Evolutionary conservation across 1,140 invertebrate genomes (phyloP).

Genomic region (Chrysoperla carnea): DNA sequence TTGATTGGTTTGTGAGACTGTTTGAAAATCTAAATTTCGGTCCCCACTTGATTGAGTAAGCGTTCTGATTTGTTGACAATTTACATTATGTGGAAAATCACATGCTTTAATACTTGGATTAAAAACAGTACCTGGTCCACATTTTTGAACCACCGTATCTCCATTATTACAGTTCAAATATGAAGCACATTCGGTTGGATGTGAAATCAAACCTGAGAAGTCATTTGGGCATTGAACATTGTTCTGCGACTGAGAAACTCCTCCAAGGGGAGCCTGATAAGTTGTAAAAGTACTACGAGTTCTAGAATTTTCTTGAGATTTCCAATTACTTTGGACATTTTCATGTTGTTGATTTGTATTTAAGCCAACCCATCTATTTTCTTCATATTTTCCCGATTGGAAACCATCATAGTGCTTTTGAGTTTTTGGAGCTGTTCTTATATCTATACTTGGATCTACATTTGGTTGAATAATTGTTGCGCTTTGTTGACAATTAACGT

Average conservation of each 20-base stretch:
- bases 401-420: no score
- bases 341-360: neutral
- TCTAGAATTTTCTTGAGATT: neutral
- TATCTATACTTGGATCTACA: no score
- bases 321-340: neutral
- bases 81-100: conserved; percentile 21
- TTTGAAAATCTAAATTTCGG: neutral
- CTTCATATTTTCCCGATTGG: conserved; percentile 6
- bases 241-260: no score
- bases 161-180: conserved; percentile 28
- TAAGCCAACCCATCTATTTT: conserved; percentile 6
- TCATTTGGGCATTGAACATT: conserved; percentile 2
- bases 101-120: conserved; percentile 20
- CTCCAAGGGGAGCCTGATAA: no score
- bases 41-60: neutral
- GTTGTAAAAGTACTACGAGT: no score
- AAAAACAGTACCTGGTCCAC: conserved; percentile 25
- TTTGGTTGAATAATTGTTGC: no score
- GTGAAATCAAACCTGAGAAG: conserved; percentile 17
- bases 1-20: neutral
- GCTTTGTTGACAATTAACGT: conserved; percentile 24
- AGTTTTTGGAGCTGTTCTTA: no score
- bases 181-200: conserved; percentile 23
- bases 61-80: neutral
- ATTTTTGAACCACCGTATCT: conserved; percentile 19